Percentiles rank a stretch among this genome's conserved stretches.
Conservation (phyloP, 2,113 vertebrate species). For the human region DNA sequence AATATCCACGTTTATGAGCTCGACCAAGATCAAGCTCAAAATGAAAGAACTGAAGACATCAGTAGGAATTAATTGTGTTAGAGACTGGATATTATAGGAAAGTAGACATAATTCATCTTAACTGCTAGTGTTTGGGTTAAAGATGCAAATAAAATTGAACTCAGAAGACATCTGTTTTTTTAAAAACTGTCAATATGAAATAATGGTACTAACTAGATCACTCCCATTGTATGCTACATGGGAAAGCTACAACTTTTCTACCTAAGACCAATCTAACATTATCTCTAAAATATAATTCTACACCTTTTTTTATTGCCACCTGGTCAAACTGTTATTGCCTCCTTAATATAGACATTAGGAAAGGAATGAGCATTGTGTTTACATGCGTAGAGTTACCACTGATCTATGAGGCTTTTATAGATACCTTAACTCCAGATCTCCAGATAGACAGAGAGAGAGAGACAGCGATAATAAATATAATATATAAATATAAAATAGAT, state of each 20-base stretch:
- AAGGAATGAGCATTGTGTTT: neutral
- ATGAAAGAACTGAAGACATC: too few species aligned
- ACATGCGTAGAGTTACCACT: fast-evolving
- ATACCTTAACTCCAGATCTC: too few species aligned
- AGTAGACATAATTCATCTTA: too few species aligned
- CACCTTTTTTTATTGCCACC: neutral
- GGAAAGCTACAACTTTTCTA: neutral
- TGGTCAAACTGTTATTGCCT: neutral
- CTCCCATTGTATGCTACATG: fast-evolving
- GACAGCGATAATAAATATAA: neutral
- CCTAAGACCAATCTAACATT: neutral
- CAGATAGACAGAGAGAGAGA: too few species aligned
- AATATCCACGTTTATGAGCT: neutral
- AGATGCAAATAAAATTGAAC: neutral
- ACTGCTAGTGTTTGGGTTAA: neutral
- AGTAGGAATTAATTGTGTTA: neutral
- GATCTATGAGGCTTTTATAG: fast-evolving
- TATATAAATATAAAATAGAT: neutral
- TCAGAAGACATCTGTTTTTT: neutral
- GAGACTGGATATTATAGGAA: neutral
- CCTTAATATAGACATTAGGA: fast-evolving
- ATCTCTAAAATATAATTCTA: neutral
- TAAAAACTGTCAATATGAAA: neutral
- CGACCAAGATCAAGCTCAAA: neutral
- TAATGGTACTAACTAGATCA: neutral